Evolutionary conservation across 1,140 invertebrate genomes (phyloP), one percentile per base, ranked within the genome.

Genomic region (Zophobas atratus): DNA sequence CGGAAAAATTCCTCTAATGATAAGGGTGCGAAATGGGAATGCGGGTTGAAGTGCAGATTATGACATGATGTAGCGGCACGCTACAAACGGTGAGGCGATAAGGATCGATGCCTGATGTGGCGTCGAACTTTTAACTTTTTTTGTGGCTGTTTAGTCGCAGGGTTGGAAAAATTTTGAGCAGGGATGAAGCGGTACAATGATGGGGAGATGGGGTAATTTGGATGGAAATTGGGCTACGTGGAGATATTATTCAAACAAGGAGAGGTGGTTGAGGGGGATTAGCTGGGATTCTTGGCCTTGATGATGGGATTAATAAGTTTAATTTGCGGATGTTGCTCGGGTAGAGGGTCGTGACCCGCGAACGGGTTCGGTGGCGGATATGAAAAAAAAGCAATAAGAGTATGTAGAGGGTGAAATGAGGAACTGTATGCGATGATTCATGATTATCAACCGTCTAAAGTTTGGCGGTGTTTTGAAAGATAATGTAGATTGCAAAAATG

Each of bases 11-110:
- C 20, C 60, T 41, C 38, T 32, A 67, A 43, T 67, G 60, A 67
- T 67, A 67, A 67, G 60, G 60, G 60, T 67, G 60, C 39, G 39
- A 43, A 57, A 33, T 67, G 39, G 38, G 53, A 55, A 55, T 55
- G 5, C 32, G 53, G 39, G 60, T 41, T 67, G 39, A 32, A 43
- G 60, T 43, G 60, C 60, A 67, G 60, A 67, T 67, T 67, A 67
- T 67, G 60, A 67, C 60, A 67, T 67, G 39, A 67, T 20, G 39
- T 67, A 67, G 38, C n/a, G 60, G 38, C n/a, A 67, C n/a, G 38
- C 33, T 43, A 67, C 60, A 67, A 67, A 67, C 60, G 43, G 41
- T 67, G 20, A 20, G 20, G 1, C 35, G 53, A 55, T 55, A 55
- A 32, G 53, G 35, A 55, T 55, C 20, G 35, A 34, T 55, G 32